These are phyloP conservation scores for Limosa lapponica DNA, from an alignment of 2,797 vertebrate genomes.

Conservation along the genomic window DNA sequence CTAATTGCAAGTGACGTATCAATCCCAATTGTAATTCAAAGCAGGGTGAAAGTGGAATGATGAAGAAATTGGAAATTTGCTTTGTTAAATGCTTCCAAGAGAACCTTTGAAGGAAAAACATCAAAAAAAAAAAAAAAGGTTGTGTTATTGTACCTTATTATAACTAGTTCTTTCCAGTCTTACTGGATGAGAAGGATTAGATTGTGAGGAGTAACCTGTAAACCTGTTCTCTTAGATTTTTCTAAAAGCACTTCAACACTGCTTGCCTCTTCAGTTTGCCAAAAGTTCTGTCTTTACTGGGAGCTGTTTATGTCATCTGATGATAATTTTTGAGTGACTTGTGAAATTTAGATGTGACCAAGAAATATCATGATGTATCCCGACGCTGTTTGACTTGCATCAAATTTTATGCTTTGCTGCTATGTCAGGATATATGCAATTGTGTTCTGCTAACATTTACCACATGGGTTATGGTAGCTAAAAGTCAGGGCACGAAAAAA, in stretches of 20 bases:
- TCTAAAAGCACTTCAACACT: not conserved
- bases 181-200: not conserved
- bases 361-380: not conserved
- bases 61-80: not conserved
- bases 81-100: not conserved
- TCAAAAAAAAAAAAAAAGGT: not conserved
- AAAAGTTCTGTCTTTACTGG: not conserved
- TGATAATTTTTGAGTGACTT: not conserved
- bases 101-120: not conserved
- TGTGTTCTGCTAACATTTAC: not conserved
- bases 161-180: not conserved
- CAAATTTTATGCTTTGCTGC: not conserved
- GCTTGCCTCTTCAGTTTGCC: not conserved
- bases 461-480: not conserved
- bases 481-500: not conserved
- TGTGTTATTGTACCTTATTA: not conserved
- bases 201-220: not conserved
- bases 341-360: not conserved
- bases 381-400: not conserved
- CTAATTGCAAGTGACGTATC: not conserved
- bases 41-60: not conserved
- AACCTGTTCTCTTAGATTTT: not conserved
- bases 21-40: not conserved
- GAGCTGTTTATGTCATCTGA: not conserved
- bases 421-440: not conserved